A percentile compares a stretch with the other conserved stretches of the same genome.
phyloP scores from a whole-genome alignment of 1,140 invertebrate species.

The Babylonia areolata region DNA sequence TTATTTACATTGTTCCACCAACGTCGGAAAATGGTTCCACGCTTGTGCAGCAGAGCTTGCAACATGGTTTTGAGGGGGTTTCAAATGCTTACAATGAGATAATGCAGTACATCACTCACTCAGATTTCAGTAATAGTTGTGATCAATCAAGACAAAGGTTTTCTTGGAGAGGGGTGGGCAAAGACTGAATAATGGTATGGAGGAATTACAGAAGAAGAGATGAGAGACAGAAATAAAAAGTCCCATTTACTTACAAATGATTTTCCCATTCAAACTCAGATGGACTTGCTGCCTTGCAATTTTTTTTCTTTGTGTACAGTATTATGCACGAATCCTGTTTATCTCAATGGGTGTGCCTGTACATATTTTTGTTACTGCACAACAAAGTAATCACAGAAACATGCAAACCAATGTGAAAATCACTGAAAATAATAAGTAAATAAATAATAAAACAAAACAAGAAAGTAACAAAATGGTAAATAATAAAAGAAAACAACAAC shows the following conservation, averaged over 20 bases:
- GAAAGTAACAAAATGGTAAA: background rate
- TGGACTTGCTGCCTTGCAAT: constrained; percentile 28
- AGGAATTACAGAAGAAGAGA: too few species aligned
- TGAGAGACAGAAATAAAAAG: background rate
- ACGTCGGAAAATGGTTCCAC: background rate
- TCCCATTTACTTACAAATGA: constrained; percentile 30
- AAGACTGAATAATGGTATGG: background rate
- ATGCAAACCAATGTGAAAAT: constrained; percentile 10
- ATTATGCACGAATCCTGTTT: constrained; percentile 7
- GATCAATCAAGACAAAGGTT: background rate
- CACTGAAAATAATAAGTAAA: background rate
- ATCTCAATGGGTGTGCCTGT: background rate
- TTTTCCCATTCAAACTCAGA: background rate
- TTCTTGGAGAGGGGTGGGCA: background rate
- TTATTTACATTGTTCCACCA: constrained; percentile 18
- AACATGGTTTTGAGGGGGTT: too few species aligned
- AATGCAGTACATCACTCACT: background rate
- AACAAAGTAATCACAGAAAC: constrained; percentile 24
- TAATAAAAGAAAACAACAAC: background rate
- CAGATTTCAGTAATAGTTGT: background rate
- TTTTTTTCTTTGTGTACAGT: constrained; percentile 15
- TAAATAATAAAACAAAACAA: background rate
- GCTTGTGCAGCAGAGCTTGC: background rate
- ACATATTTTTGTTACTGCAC: constrained; percentile 15
- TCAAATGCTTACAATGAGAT: background rate